Conservation (phyloP, 30 jellyfish, hydroid and myxozoan genomes). For the Turritopsis rubra region DNA sequence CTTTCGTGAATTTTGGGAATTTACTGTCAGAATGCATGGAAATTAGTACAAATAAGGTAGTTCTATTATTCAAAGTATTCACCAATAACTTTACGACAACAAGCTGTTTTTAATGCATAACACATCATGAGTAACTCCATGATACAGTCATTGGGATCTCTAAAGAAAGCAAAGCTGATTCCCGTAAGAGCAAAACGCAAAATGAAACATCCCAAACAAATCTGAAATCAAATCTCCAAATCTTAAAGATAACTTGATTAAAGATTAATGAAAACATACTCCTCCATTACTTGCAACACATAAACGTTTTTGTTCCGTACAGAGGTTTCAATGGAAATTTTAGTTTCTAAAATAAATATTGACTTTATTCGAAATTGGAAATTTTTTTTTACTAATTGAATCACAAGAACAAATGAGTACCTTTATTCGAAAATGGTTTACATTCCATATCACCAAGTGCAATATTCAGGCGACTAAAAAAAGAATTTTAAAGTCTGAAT, state of each 20-base stretch:
- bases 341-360: constrained; percentile 52
- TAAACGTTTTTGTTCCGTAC: constrained; percentile 93
- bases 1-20: too few relatives aligned
- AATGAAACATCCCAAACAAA: not conserved
- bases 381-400: too few relatives aligned
- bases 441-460: constrained; percentile 57
- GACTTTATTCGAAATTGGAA: not conserved
- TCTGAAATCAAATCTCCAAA: not conserved
- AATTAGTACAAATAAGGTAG: too few relatives aligned
- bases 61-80: constrained; percentile 1
- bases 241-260: not conserved
- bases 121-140: constrained; percentile 91
- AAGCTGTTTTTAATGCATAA: constrained; percentile 94
- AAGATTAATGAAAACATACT: constrained; percentile 45
- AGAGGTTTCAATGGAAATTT: constrained; percentile 81
- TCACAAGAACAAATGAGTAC: constrained; percentile 12
- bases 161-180: not conserved
- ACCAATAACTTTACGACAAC: constrained; percentile 93
- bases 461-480: constrained; percentile 69
- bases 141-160: constrained; percentile 96
- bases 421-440: constrained; percentile 71
- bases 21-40: not conserved
- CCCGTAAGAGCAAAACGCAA: not conserved
- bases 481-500: not conserved
- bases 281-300: constrained; percentile 81